These are phyloP conservation scores for Drosophila mettleri DNA, from an alignment of 2,888 invertebrate species.

Conservation along the genomic window DNA sequence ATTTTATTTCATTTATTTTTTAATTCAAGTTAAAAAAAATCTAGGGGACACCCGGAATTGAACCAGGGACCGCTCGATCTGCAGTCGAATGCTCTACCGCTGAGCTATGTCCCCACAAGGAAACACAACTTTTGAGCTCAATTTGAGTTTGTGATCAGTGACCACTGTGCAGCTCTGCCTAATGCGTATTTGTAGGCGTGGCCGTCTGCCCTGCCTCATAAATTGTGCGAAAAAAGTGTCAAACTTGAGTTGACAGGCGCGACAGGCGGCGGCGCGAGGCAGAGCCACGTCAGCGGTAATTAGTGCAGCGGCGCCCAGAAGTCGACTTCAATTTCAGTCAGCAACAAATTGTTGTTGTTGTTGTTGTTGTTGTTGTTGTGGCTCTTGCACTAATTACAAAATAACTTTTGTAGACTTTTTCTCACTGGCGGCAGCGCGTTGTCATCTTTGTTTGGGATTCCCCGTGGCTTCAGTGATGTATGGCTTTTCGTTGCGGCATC, in stretches of 20 bases:
- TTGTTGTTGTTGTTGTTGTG: constrained; percentile 27
- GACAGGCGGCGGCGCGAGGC: constrained; percentile 17
- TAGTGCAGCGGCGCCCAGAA: constrained; percentile 70
- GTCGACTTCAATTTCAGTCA: constrained; percentile 72
- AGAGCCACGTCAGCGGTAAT: constrained; percentile 69
- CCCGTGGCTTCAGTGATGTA: constrained; percentile 74
- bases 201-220: constrained; percentile 53
- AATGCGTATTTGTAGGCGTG: constrained; percentile 24
- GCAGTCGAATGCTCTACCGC: constrained; percentile 81
- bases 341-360: constrained; percentile 38
- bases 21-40: no score
- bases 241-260: constrained; percentile 76
- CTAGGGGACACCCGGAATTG: constrained; percentile 78
- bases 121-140: fast-evolving
- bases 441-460: constrained; percentile 74
- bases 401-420: constrained; percentile 67
- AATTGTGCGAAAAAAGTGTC: constrained; percentile 77
- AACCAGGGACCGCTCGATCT: constrained; percentile 80
- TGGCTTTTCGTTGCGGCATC: constrained; percentile 62
- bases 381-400: constrained; percentile 75
- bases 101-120: constrained; percentile 71
- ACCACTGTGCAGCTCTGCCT: constrained; percentile 47
- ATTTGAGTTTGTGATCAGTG: not conserved
- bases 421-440: constrained; percentile 31
- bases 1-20: no score